These are phyloP conservation scores for Pycnomerus fuliginosus DNA, from an alignment of 2,888 invertebrate genomes.

Conservation along the genomic window DNA sequence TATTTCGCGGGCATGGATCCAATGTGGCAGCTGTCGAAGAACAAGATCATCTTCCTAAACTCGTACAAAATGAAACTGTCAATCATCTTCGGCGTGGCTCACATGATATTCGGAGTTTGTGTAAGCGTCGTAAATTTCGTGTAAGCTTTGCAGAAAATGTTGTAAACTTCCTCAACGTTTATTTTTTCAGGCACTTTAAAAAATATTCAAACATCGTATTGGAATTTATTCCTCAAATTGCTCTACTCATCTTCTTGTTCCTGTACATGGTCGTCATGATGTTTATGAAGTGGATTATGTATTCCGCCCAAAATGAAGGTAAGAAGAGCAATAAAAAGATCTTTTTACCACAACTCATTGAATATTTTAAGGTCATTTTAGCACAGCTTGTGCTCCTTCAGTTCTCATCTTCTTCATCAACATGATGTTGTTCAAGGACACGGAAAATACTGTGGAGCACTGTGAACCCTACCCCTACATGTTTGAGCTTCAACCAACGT, in stretches of 20 bases:
- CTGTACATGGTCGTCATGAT: constrained; percentile 90
- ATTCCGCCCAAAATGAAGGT: constrained; percentile 57
- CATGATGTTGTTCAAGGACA: constrained; percentile 66
- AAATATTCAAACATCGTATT: constrained; percentile 68
- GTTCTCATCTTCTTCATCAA: constrained; percentile 76
- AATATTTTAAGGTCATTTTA: constrained; percentile 1
- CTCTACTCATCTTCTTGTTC: constrained; percentile 87
- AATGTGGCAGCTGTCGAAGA: constrained; percentile 71
- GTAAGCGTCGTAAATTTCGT: constrained; percentile 76
- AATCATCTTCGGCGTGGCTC: constrained; percentile 87
- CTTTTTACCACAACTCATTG: constrained; percentile 1
- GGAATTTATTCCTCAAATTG: constrained; percentile 87
- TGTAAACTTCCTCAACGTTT: constrained; percentile 18
- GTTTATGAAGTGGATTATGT: constrained; percentile 86
- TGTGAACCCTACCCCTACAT: constrained; percentile 62
- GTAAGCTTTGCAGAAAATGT: constrained; percentile 5
- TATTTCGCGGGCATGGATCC: constrained; percentile 77
- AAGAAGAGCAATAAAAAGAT: constrained; percentile 6
- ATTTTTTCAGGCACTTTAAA: constrained; percentile 58
- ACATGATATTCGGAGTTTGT: constrained; percentile 92
- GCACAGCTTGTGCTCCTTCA: constrained; percentile 65
- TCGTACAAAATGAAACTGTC: constrained; percentile 97
- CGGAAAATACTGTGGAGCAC: constrained; percentile 36
- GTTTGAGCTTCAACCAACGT: constrained; percentile 58
- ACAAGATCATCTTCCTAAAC: constrained; percentile 93